phyloP scores from a whole-genome alignment of 2,113 vertebrate species.

The Dissostichus mawsoni region DNA sequence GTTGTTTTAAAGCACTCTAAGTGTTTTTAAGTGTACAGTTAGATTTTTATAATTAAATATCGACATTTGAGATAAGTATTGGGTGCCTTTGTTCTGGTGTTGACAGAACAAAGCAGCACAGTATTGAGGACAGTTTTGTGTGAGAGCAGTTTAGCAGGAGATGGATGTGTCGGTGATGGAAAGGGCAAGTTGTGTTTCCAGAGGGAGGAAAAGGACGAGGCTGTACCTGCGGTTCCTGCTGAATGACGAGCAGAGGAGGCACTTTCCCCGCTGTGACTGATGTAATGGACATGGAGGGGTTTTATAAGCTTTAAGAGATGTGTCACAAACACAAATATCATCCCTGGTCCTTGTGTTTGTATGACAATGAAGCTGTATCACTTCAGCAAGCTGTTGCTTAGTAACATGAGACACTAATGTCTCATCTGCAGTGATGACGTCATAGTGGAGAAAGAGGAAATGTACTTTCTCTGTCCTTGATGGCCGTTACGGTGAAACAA shows the following conservation, averaged over 20 bases:
- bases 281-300: conserved; percentile 29
- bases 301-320: neutral
- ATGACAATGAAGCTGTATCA: conserved; percentile 4
- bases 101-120: neutral
- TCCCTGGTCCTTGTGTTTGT: too few species aligned
- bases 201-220: conserved; percentile 39
- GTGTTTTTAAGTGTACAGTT: too few species aligned
- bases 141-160: conserved; percentile 52
- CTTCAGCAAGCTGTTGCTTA: conserved; percentile 47
- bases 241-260: conserved; percentile 33
- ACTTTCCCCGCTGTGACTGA: conserved; percentile 32
- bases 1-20: too few species aligned
- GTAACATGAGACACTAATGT: conserved; percentile 44
- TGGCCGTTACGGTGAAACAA: conserved; percentile 27
- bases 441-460: conserved; percentile 7
- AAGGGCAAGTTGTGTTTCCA: conserved; percentile 60
- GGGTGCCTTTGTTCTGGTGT: conserved; percentile 12
- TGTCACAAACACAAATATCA: too few species aligned
- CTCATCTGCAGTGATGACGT: conserved; percentile 19
- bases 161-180: conserved; percentile 55
- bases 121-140: conserved; percentile 21
- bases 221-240: conserved; percentile 36
- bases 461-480: neutral
- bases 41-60: too few species aligned
- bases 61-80: neutral